Conservation (phyloP, 1,140 invertebrate genomes). For the Ceratina calcarata region DNA sequence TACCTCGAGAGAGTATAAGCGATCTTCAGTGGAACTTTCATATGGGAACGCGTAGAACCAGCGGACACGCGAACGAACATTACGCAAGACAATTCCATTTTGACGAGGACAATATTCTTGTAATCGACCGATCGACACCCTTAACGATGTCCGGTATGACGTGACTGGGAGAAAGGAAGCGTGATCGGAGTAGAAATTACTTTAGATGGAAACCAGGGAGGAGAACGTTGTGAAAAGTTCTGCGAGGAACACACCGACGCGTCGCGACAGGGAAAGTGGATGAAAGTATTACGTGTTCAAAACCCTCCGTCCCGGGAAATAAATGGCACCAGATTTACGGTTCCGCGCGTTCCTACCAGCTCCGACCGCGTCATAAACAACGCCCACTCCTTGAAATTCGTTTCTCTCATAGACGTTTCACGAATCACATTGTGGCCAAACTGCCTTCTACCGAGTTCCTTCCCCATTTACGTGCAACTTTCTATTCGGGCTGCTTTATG, state of each 20-base stretch:
- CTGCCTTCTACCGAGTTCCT: background rate
- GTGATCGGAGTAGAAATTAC: slow-evolving; percentile 46
- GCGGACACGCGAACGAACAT: slow-evolving; percentile 3
- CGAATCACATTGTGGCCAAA: slow-evolving; percentile 3
- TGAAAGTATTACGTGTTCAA: slow-evolving; percentile 42
- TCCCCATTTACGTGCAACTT: background rate
- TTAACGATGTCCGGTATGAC: background rate
- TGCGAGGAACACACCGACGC: slow-evolving; percentile 7
- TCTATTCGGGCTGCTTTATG: background rate
- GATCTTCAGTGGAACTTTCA: too few relatives aligned
- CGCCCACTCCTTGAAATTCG: slow-evolving; percentile 16
- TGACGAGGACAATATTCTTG: slow-evolving; percentile 6
- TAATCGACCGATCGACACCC: slow-evolving; percentile 50
- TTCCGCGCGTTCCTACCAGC: slow-evolving; percentile 16
- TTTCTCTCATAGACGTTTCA: slow-evolving; percentile 5
- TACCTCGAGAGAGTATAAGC: too few relatives aligned
- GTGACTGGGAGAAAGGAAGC: slow-evolving; percentile 48
- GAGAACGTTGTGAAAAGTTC: slow-evolving; percentile 46
- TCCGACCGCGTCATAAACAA: slow-evolving; percentile 18
- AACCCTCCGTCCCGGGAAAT: slow-evolving; percentile 20
- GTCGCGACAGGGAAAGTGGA: slow-evolving; percentile 38
- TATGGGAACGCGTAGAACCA: background rate
- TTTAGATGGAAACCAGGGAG: slow-evolving; percentile 41
- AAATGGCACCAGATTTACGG: slow-evolving; percentile 24
- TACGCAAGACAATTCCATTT: background rate